Evolutionary conservation across 2,888 invertebrate genomes (phyloP).

Genomic region (Eulithis prunata): DNA sequence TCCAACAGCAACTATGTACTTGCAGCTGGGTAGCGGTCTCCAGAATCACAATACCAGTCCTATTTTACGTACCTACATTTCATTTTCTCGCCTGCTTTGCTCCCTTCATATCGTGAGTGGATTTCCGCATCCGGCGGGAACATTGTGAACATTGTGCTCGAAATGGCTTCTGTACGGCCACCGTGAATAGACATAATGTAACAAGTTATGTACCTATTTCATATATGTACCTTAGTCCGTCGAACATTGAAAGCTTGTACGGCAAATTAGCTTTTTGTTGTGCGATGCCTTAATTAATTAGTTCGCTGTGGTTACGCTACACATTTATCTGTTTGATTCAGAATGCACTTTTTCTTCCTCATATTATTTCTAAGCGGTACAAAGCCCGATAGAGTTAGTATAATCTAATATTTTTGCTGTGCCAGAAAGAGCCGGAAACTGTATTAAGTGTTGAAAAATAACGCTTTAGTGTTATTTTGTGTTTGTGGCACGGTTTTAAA

Average conservation of each 20-base stretch:
- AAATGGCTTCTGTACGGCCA: conserved; percentile 55
- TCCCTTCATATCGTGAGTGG: conserved; percentile 68
- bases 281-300: conserved; percentile 29
- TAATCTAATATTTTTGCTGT: no score
- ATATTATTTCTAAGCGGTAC: not conserved
- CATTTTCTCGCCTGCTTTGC: conserved; percentile 52
- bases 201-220: conserved; percentile 50
- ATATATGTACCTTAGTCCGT: conserved; percentile 43
- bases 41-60: conserved; percentile 17
- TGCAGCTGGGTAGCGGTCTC: not conserved
- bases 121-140: conserved; percentile 65
- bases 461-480: no score
- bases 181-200: conserved; percentile 60
- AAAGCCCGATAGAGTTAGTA: no score
- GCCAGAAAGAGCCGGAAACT: no score
- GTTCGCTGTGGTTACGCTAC: conserved; percentile 9
- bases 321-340: not conserved
- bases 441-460: no score
- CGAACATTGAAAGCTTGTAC: conserved; percentile 47
- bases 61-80: conserved; percentile 47
- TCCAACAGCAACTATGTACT: not conserved
- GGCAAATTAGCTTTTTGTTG: conserved; percentile 43
- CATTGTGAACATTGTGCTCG: conserved; percentile 63
- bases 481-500: no score
- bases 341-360: not conserved